Conservation (phyloP, 2,113 vertebrate species). For the Mobula hypostoma region DNA sequence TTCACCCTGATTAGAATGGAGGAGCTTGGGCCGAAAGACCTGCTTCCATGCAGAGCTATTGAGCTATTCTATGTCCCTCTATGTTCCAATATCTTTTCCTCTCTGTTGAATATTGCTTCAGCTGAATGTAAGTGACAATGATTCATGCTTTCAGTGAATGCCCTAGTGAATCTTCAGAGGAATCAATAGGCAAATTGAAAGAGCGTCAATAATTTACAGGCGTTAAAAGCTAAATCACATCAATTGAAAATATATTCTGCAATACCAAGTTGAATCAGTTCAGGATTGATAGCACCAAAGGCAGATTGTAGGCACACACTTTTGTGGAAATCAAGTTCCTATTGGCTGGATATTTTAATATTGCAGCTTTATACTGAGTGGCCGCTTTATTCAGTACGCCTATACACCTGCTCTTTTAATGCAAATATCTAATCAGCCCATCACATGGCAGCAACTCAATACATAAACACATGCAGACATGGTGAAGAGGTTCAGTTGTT, state of each 20-base stretch:
- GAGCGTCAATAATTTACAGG: background rate
- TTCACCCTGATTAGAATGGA: too few species aligned
- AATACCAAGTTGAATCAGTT: background rate
- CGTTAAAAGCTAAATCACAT: background rate
- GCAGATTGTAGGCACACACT: background rate
- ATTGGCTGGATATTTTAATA: too few species aligned
- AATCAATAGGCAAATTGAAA: background rate
- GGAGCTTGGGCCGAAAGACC: too few species aligned
- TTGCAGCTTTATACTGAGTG: too few species aligned
- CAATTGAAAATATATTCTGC: conserved; percentile 6
- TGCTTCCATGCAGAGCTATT: too few species aligned
- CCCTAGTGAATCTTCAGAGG: background rate
- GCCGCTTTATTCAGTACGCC: too few species aligned
- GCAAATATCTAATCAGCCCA: too few species aligned
- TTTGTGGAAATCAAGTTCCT: background rate
- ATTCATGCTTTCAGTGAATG: background rate
- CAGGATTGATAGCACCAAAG: background rate
- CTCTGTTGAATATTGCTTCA: background rate
- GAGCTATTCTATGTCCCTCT: too few species aligned
- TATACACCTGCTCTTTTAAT: too few species aligned
- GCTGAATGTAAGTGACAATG: conserved; percentile 3
- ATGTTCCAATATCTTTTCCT: background rate
- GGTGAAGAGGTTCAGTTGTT: too few species aligned
- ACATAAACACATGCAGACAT: too few species aligned
- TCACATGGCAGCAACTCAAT: too few species aligned